Percentiles rank a stretch among this genome's conserved stretches.
These are phyloP conservation scores for Chamaetylas fuelleborni DNA, from an alignment of 2,113 vertebrate genomes.

Conservation along the genomic window DNA sequence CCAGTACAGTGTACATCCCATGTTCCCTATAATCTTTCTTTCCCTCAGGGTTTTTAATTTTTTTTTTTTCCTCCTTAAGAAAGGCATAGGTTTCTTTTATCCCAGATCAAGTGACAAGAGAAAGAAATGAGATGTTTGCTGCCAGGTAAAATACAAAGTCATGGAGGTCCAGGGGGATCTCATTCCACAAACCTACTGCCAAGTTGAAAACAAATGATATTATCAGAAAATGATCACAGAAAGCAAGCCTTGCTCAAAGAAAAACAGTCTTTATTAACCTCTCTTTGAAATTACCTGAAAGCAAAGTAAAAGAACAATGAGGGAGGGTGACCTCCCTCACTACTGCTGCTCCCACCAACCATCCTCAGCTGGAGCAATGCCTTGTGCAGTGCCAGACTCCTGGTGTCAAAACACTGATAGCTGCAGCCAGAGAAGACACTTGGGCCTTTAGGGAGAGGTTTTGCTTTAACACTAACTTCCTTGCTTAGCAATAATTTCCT, in stretches of 20 bases:
- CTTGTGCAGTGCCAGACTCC: not conserved
- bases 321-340: not conserved
- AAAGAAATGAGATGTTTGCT: constrained; percentile 29
- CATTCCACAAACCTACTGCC: not conserved
- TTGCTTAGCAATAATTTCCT: not conserved
- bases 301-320: constrained; percentile 42
- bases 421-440: not conserved
- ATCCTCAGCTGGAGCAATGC: not conserved
- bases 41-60: not conserved
- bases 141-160: constrained; percentile 40
- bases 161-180: constrained; percentile 14
- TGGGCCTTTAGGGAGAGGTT: not conserved
- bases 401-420: not conserved
- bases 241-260: not conserved
- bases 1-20: not conserved
- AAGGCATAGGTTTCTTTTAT: constrained; percentile 71
- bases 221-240: constrained; percentile 57
- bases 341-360: not conserved
- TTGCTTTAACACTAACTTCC: not conserved
- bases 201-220: constrained; percentile 52
- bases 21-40: constrained; percentile 4
- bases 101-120: constrained; percentile 72
- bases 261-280: constrained; percentile 27
- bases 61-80: not conserved
- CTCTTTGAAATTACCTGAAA: constrained; percentile 49